These are phyloP conservation scores for Mormyrops attenuatus DNA, from an alignment of 2,797 vertebrate species.

Conservation along the genomic window DNA sequence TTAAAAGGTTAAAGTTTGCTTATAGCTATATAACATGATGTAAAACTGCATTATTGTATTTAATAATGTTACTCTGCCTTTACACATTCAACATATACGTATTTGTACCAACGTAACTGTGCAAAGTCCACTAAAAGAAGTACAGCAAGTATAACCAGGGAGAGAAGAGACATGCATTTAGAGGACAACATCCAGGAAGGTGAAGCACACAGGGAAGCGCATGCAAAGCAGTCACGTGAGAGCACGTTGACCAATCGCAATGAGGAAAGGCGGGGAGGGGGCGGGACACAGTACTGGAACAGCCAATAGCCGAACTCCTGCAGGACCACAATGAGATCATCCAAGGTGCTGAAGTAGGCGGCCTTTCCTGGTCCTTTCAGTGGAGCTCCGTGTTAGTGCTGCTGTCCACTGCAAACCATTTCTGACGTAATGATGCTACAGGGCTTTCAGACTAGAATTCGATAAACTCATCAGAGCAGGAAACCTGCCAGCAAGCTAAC, in stretches of 20 bases:
- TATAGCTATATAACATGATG: not conserved
- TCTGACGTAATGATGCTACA: not conserved
- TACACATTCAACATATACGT: not conserved
- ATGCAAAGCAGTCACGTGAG: constrained; percentile 11
- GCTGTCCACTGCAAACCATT: not conserved
- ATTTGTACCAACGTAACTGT: not conserved
- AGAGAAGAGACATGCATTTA: not conserved
- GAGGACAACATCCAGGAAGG: not conserved
- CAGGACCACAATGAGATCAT: constrained; percentile 12
- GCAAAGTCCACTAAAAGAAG: not conserved
- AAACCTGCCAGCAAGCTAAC: not conserved
- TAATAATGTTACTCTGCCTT: not conserved
- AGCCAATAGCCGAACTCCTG: constrained; percentile 26
- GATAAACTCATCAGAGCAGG: not conserved
- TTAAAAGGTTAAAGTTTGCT: not conserved
- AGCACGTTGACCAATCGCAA: not conserved
- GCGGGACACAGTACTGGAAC: constrained; percentile 5
- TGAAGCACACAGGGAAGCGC: not conserved
- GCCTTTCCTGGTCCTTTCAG: not conserved
- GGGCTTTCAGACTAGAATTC: not conserved
- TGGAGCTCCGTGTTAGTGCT: constrained; percentile 32
- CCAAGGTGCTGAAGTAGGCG: not conserved
- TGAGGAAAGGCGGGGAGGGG: not conserved
- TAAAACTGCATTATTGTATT: not conserved
- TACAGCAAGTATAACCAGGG: not conserved